These are phyloP conservation scores for Pterocles gutturalis DNA, from an alignment of 2,113 vertebrate genomes.

Conservation along the genomic window DNA sequence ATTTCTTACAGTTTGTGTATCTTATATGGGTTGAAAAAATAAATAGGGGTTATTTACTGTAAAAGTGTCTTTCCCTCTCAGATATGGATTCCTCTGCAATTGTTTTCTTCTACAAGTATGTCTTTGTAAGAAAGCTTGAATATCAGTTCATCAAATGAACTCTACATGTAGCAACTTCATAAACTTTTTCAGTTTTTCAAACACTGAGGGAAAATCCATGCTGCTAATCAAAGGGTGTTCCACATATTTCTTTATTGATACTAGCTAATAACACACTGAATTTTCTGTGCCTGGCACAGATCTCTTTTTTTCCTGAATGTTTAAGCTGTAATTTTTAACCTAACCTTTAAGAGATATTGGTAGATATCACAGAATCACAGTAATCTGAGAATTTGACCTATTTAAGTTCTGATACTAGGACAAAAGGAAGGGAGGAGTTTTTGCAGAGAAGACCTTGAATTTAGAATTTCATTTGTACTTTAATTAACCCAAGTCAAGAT, in stretches of 20 bases:
- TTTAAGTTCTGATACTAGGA: background rate
- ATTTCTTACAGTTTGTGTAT: background rate
- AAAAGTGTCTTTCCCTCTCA: background rate
- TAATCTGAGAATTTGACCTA: background rate
- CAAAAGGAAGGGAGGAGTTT: background rate
- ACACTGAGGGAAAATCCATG: background rate
- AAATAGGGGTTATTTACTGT: background rate
- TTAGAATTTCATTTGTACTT: background rate
- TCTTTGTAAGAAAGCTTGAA: background rate
- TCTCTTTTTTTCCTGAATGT: background rate
- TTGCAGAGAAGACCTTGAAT: background rate
- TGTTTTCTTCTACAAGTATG: background rate
- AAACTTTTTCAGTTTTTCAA: background rate
- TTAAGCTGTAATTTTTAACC: background rate
- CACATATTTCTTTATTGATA: background rate
- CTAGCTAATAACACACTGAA: background rate
- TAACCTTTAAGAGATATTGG: background rate
- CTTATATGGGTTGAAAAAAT: background rate
- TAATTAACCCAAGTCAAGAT: background rate
- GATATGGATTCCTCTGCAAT: background rate
- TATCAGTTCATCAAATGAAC: background rate
- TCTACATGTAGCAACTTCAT: background rate
- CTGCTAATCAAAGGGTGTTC: background rate
- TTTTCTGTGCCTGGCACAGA: background rate
- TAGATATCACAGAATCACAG: background rate